Conservation (phyloP, 2,888 invertebrate species). For the Tenodera sinensis region DNA sequence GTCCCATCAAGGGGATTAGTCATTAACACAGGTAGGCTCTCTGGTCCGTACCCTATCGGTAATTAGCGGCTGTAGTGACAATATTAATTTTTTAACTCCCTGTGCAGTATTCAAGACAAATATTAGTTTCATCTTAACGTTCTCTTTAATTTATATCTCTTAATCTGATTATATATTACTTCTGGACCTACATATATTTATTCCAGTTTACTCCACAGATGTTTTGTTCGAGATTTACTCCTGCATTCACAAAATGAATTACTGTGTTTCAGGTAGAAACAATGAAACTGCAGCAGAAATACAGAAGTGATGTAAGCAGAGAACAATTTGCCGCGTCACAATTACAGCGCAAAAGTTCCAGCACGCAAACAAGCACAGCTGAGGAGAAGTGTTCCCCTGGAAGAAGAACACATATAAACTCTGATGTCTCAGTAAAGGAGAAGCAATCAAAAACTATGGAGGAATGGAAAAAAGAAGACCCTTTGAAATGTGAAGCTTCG, state of each 20-base stretch:
- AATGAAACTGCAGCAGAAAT: constrained; percentile 10
- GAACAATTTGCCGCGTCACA: neutral
- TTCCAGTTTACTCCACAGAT: too few species aligned
- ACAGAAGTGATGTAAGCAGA: neutral
- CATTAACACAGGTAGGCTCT: too few species aligned
- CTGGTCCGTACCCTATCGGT: too few species aligned
- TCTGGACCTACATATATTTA: too few species aligned
- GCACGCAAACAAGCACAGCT: neutral
- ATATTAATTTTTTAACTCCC: too few species aligned
- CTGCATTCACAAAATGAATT: neutral
- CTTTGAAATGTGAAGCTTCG: neutral
- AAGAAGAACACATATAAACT: neutral
- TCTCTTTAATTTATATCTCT: too few species aligned
- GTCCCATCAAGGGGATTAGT: too few species aligned
- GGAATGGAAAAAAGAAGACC: neutral
- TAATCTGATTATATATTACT: too few species aligned
- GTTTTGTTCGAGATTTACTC: neutral
- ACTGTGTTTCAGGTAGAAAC: constrained; percentile 11
- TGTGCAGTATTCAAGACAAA: too few species aligned
- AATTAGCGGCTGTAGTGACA: too few species aligned
- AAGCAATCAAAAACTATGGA: neutral
- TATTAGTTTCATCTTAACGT: too few species aligned
- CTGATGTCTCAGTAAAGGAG: neutral
- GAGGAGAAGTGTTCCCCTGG: neutral
- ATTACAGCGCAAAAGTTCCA: neutral